phyloP scores from a whole-genome alignment of 2,888 invertebrate genomes.

The Spodoptera picta region DNA sequence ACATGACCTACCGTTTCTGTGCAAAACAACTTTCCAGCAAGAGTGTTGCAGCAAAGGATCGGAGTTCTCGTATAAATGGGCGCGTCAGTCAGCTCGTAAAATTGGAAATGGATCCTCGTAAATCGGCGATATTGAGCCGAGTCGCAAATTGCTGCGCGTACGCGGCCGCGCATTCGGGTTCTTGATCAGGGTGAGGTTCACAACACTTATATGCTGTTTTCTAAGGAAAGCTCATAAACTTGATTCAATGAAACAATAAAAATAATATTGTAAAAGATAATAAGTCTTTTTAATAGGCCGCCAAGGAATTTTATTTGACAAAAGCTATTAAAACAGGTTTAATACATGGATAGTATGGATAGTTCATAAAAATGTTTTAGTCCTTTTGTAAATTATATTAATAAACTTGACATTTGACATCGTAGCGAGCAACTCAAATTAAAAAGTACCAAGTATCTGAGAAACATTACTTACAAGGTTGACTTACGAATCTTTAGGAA shows the following conservation, averaged over 20 bases:
- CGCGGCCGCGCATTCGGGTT: slow-evolving; percentile 75
- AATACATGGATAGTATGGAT: background rate
- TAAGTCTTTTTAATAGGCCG: slow-evolving; percentile 29
- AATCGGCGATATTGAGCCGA: slow-evolving; percentile 78
- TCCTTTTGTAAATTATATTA: too few relatives aligned
- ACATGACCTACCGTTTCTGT: slow-evolving; percentile 61
- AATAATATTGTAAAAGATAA: slow-evolving; percentile 43
- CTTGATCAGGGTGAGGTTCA: slow-evolving; percentile 69
- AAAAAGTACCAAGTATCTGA: too few relatives aligned
- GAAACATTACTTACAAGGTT: too few relatives aligned
- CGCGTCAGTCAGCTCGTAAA: slow-evolving; percentile 79
- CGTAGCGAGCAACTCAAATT: too few relatives aligned
- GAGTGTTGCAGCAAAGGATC: slow-evolving; percentile 58
- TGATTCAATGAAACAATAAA: slow-evolving; percentile 59
- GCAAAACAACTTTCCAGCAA: slow-evolving; percentile 54
- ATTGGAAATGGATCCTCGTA: slow-evolving; percentile 82
- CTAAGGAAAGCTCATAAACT: slow-evolving; percentile 62
- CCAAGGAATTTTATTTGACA: slow-evolving; percentile 8
- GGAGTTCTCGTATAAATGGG: slow-evolving; percentile 71
- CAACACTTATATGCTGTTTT: slow-evolving; percentile 54
- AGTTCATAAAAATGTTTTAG: too few relatives aligned
- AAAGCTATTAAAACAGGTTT: slow-evolving; percentile 31
- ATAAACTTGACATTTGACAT: too few relatives aligned
- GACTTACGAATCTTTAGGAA: too few relatives aligned
- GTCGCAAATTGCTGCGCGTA: slow-evolving; percentile 79